phyloP scores from a whole-genome alignment of 2,888 invertebrate species.

The Ecdyonurus torrentis region DNA sequence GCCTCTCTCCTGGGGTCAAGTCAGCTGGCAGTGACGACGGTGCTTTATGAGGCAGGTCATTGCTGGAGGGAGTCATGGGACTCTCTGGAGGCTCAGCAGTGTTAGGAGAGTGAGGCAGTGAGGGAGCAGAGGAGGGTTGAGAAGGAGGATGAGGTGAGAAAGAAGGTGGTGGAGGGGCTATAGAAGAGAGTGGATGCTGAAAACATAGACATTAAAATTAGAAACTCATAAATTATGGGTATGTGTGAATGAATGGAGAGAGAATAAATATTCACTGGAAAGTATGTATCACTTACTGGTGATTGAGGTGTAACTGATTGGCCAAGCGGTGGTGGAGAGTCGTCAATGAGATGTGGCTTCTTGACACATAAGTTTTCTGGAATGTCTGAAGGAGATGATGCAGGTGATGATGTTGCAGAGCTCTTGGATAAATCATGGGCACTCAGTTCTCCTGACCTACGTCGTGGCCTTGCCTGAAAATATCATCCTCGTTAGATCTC shows the following conservation, averaged over 20 bases:
- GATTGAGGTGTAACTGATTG: constrained; percentile 12
- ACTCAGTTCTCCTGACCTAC: constrained; percentile 60
- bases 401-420: constrained; percentile 17
- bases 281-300: constrained; percentile 14
- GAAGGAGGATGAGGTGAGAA: background rate
- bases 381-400: constrained; percentile 21
- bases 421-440: constrained; percentile 41
- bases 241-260: too few species aligned
- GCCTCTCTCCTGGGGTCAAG: background rate
- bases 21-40: background rate
- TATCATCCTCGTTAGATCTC: background rate
- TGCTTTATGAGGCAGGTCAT: background rate
- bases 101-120: background rate
- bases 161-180: constrained; percentile 10
- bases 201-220: too few species aligned
- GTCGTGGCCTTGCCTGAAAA: constrained; percentile 54
- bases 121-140: background rate
- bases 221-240: too few species aligned
- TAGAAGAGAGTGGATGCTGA: constrained; percentile 13
- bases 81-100: background rate
- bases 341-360: constrained; percentile 23
- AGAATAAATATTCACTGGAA: background rate
- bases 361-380: constrained; percentile 45
- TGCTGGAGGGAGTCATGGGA: background rate
- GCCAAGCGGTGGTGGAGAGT: constrained; percentile 1